Evolutionary conservation across 1,140 invertebrate species (phyloP), one percentile per base, ranked within the genome.

Genomic region (Lethrus apterus): DNA sequence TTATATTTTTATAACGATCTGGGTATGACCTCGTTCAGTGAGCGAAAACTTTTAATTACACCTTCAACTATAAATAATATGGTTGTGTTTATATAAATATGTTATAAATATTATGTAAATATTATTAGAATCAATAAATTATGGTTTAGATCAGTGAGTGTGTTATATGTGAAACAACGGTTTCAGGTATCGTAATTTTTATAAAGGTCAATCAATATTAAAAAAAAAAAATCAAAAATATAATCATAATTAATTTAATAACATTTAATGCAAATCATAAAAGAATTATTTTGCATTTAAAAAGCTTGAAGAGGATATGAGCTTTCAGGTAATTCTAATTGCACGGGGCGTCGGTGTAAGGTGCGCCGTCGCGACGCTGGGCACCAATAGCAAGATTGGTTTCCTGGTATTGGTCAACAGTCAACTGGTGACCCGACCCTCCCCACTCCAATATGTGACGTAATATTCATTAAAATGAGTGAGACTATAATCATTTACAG

Each of bases 291-390:
- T 18, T 13, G 20, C 14, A 14, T 19, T 11, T 5, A 26, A 4
- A 13, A 14, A 10, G n/a, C 2, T 4, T n/a, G 19, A 10, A 13
- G 2, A 1, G 1, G 8, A 4, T 24, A 42, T 17, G 21, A 21
- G 30, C 13, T 15, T 19, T 10, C 19, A 31, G 14, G 30, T 44
- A 44, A 20, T 17, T 20, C 13, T 32, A 30, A 32, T 20, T 31
- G 26, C 24, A 34, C 35, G 17, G 17, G 35, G 17, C 35, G 35
- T 38, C 20, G 7, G 17, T 21, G 8, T 19, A 10, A 19, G 11
- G 19, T 55, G 59, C 57, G 59, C 57, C 59, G 59, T 53, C 57
- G 55, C 55, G 58, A 53, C 56, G 58, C 52, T 21, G 32, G 36
- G 48, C 56, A 51, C 58, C 58, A 60, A 60, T 60, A 35, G 57